Conservation (phyloP, 2,113 vertebrate species). For the Isichthys henryi region DNA sequence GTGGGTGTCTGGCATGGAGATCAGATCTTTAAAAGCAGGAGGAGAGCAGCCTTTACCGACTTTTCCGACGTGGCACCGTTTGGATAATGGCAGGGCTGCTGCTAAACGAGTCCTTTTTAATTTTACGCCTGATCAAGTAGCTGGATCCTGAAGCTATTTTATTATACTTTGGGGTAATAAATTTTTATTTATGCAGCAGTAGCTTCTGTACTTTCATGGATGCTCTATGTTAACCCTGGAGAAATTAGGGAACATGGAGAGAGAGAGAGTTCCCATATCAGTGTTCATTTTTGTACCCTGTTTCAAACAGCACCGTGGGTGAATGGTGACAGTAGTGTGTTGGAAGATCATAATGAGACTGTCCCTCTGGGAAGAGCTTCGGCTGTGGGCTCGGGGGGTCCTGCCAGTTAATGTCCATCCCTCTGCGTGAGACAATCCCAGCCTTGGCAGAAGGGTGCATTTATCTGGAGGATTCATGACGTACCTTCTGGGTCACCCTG, state of each 20-base stretch:
- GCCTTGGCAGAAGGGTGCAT: not conserved
- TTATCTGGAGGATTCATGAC: not conserved
- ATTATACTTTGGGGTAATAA: not conserved
- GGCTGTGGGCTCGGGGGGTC: not conserved
- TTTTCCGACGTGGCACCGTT: not conserved
- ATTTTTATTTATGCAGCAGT: not conserved
- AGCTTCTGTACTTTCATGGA: not conserved
- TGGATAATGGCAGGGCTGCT: not conserved
- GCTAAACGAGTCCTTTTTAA: not conserved
- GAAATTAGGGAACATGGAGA: not conserved
- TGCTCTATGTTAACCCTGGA: not conserved
- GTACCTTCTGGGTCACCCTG: constrained; percentile 5
- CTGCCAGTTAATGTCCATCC: not conserved
- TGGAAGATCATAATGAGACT: constrained; percentile 1
- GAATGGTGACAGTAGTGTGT: not conserved
- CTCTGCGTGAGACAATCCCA: not conserved
- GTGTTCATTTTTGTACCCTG: not conserved
- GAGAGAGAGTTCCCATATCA: not conserved
- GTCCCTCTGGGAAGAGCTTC: not conserved
- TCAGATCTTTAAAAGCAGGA: not conserved
- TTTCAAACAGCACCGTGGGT: not conserved
- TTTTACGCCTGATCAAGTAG: constrained; percentile 3
- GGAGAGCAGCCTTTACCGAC: not conserved
- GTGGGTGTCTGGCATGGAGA: not conserved
- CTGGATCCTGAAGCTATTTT: not conserved